These are phyloP conservation scores for Pogonomyrmex barbatus DNA, from an alignment of 1,140 invertebrate species.

Conservation along the genomic window DNA sequence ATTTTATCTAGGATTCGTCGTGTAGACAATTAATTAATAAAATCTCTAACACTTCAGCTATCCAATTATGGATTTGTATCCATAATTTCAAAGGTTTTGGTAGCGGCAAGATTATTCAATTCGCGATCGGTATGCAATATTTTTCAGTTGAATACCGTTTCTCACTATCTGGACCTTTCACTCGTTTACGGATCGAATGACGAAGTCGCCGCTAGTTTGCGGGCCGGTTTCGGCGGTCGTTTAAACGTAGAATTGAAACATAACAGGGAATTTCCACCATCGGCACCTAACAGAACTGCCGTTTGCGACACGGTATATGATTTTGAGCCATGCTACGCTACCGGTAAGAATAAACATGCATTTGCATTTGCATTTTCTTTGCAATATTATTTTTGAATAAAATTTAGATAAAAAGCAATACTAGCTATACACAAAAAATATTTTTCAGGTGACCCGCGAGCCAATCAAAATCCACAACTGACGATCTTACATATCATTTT, in stretches of 20 bases:
- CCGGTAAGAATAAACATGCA: slow-evolving; percentile 86
- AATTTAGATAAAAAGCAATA: not conserved
- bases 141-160: slow-evolving; percentile 91
- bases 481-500: slow-evolving; percentile 94
- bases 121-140: not conserved
- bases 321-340: slow-evolving; percentile 89
- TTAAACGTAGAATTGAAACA: slow-evolving; percentile 88
- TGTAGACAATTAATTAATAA: not conserved
- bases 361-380: not conserved
- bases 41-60: too few relatives aligned
- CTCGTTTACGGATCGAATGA: slow-evolving; percentile 93
- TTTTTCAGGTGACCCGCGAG: slow-evolving; percentile 91
- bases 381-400: not conserved
- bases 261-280: slow-evolving; percentile 90
- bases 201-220: slow-evolving; percentile 88
- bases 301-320: slow-evolving; percentile 87
- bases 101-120: not conserved
- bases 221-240: slow-evolving; percentile 89
- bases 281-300: slow-evolving; percentile 88
- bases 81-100: not conserved
- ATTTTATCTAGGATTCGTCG: not conserved
- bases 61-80: too few relatives aligned
- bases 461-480: slow-evolving; percentile 95
- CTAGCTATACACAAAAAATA: not conserved
- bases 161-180: slow-evolving; percentile 94